Base-by-base conservation (phyloP, 2,113 vertebrate species). In the Trematocara variabile region DNA sequence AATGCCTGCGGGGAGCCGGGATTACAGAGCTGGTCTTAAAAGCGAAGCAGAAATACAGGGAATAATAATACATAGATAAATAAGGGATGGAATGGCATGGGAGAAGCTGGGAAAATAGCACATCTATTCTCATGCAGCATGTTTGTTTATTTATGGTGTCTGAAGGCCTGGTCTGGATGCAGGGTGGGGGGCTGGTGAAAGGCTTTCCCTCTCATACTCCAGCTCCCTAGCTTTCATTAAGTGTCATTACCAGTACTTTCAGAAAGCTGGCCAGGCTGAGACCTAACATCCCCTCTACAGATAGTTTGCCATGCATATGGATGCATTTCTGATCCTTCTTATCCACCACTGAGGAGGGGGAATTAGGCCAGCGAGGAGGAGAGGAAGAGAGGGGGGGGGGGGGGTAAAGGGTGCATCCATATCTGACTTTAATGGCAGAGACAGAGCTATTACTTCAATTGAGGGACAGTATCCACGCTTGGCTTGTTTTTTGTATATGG, bases 211-310 rank as follows among this genome's bases (percentile, higher is more conserved):
- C 82, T 85, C 81, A 75, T 85, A 80, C 88, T 91, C 86, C 41
- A 41, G 78, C 88, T 94, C 91, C 91, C 90, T 56, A 82, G 90
- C 92, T 94, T 96, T 94, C 93, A 96, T 96, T 95, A 96, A 94
- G 93, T 95, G 94, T 95, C 94, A 96, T 96, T 95, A 96, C 92
- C 81, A 88, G 91, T 93, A 91, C 91, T 95, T 94, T 95, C 82
- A 86, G 83, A 86, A 83, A 88, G 90, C 92, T 90, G 88, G 86
- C 80, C 93, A 88, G 92, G 83, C 92, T 91, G 92, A 94, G 93
- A 95, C 92, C 95, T 86, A 88, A 93, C 94, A 88, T 92, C 86
- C 94, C 91, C 90, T 88, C 82, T 77, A 82, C 93, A 92, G 94
- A 95, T 94, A 92, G 89, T 93, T 91, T 85, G 73, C 89, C 91